These are phyloP conservation scores for Dioctria linearis DNA, from an alignment of 2,888 invertebrate species.

Conservation along the genomic window DNA sequence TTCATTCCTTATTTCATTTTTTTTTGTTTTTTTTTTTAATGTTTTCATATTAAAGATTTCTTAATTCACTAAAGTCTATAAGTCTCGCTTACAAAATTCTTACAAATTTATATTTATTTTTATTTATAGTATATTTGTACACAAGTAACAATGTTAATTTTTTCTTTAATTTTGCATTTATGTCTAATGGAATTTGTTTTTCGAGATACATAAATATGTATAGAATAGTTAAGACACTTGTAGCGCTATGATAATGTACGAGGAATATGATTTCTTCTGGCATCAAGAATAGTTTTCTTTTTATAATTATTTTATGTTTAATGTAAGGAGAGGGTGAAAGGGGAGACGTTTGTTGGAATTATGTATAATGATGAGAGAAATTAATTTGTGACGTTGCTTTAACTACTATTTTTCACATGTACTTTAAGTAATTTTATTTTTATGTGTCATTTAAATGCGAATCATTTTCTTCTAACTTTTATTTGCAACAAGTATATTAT, in stretches of 20 bases:
- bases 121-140: slow-evolving; percentile 25
- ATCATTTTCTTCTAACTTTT: no score
- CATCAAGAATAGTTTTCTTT: slow-evolving; percentile 7
- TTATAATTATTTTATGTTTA: no score
- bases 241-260: no score
- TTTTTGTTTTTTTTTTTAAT: neutral
- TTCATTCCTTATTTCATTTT: slow-evolving; percentile 7
- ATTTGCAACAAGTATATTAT: no score
- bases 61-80: slow-evolving; percentile 33
- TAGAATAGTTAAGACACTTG: neutral
- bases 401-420: no score
- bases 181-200: neutral
- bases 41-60: slow-evolving; percentile 1
- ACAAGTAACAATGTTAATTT: neutral
- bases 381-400: no score
- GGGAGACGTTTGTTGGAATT: no score
- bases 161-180: no score
- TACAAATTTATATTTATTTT: slow-evolving; percentile 7
- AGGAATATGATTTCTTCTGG: slow-evolving; percentile 3
- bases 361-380: no score
- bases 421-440: no score
- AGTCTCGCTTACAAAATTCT: slow-evolving; percentile 34
- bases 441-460: no score
- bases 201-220: neutral
- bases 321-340: no score